Conservation (phyloP, 2,797 vertebrate genomes). For the Leucoraja ocellata region DNA sequence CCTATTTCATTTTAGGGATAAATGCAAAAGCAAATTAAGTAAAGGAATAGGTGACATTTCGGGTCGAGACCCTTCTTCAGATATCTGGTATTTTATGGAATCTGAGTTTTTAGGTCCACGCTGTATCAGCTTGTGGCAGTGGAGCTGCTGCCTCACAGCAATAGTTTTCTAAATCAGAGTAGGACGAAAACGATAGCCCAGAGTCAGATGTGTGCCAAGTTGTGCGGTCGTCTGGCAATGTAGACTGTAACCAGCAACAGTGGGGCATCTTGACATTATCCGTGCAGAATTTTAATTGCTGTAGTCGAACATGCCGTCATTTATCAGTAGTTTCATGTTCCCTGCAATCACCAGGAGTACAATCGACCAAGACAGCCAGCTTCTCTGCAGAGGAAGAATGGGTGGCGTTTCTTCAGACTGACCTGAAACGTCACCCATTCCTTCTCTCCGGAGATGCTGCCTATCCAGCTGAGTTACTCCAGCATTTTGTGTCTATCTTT, state of each 20-base stretch:
- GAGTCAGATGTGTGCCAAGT: not conserved
- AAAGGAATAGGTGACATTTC: no score
- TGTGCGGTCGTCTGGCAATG: not conserved
- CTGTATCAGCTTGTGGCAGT: not conserved
- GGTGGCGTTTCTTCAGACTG: no score
- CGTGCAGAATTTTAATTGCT: not conserved
- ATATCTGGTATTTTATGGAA: not conserved
- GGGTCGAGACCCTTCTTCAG: no score
- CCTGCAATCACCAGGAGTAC: not conserved
- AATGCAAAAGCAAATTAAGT: no score
- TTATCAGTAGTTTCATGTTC: not conserved
- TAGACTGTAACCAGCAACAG: constrained; percentile 15
- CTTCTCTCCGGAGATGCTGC: no score
- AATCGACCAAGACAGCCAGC: no score
- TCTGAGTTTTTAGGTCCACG: not conserved
- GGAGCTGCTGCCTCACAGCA: no score
- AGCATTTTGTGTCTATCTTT: no score
- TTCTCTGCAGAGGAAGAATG: no score
- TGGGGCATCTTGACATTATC: not conserved
- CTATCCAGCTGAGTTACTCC: no score
- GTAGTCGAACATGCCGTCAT: not conserved
- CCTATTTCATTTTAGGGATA: no score
- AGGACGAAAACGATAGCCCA: not conserved
- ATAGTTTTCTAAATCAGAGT: not conserved
- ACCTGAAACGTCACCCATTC: no score